phyloP scores from a whole-genome alignment of 2,797 vertebrate genomes.

The Ambastaia sidthimunki region DNA sequence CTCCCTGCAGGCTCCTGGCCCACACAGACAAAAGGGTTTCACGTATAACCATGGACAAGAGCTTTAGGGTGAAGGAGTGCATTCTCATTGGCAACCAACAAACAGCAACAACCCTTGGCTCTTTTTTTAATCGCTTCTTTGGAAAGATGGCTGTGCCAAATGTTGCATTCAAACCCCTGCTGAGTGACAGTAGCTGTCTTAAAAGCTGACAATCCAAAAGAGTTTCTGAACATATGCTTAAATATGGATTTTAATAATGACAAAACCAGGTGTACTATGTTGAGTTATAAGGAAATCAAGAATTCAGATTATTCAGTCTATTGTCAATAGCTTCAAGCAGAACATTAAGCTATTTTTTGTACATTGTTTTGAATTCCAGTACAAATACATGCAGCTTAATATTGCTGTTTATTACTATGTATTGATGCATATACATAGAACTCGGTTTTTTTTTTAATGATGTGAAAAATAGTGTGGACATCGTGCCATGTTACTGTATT shows the following conservation, averaged over 20 bases:
- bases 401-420: background rate
- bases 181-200: background rate
- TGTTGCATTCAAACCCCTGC: slow-evolving; percentile 19
- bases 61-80: slow-evolving; percentile 27
- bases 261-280: background rate
- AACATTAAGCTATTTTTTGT: background rate
- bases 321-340: background rate
- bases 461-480: background rate
- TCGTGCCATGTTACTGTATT: too few species aligned
- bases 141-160: slow-evolving; percentile 16
- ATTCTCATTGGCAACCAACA: slow-evolving; percentile 59
- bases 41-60: slow-evolving; percentile 65
- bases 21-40: slow-evolving; percentile 73
- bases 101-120: slow-evolving; percentile 34
- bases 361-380: background rate
- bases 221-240: background rate
- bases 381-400: background rate
- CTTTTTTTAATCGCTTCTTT: slow-evolving; percentile 16
- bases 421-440: background rate
- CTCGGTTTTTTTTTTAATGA: background rate
- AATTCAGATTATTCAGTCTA: background rate
- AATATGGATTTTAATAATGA: background rate
- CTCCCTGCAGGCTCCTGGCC: slow-evolving; percentile 79
- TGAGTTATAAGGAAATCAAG: background rate
- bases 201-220: slow-evolving; percentile 6